Percentiles rank a stretch among this genome's conserved stretches.
These are phyloP conservation scores for Venusia cambrica DNA, from an alignment of 2,888 invertebrate genomes.

Conservation along the genomic window DNA sequence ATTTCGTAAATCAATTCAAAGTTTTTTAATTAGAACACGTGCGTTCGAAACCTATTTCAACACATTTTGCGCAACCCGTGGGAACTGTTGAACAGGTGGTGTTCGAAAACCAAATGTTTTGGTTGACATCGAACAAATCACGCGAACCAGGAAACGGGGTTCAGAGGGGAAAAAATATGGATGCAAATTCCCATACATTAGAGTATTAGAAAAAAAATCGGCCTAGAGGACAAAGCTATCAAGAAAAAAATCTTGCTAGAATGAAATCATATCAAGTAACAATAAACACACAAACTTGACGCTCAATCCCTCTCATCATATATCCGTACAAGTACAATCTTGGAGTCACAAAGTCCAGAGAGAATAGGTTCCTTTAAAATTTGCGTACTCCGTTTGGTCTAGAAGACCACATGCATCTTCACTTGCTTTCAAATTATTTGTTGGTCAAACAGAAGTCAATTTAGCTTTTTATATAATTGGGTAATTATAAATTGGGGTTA, in stretches of 20 bases:
- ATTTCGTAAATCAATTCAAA: constrained; percentile 29
- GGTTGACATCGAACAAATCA: constrained; percentile 60
- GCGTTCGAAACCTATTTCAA: constrained; percentile 29
- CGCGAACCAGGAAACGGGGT: constrained; percentile 58
- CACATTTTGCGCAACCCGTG: constrained; percentile 47
- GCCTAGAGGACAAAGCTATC: too few species aligned
- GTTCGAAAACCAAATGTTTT: constrained; percentile 56
- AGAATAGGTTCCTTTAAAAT: too few species aligned
- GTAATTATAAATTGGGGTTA: too few species aligned
- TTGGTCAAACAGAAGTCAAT: too few species aligned
- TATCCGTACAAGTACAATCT: too few species aligned
- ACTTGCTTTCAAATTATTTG: too few species aligned
- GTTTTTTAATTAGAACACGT: constrained; percentile 51
- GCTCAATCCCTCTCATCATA: too few species aligned
- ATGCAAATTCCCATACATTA: constrained; percentile 30
- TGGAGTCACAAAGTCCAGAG: too few species aligned
- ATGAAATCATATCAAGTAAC: constrained; percentile 12
- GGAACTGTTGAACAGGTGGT: constrained; percentile 66
- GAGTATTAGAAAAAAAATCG: constrained; percentile 7
- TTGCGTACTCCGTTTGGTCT: too few species aligned
- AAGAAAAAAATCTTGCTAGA: too few species aligned
- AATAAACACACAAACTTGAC: background rate
- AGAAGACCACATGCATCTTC: too few species aligned
- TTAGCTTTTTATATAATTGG: too few species aligned
- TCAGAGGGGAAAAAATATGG: constrained; percentile 32